Evolutionary conservation across 2,113 vertebrate species (phyloP).

Genomic region (Dunckerocampus dactyliophorus): DNA sequence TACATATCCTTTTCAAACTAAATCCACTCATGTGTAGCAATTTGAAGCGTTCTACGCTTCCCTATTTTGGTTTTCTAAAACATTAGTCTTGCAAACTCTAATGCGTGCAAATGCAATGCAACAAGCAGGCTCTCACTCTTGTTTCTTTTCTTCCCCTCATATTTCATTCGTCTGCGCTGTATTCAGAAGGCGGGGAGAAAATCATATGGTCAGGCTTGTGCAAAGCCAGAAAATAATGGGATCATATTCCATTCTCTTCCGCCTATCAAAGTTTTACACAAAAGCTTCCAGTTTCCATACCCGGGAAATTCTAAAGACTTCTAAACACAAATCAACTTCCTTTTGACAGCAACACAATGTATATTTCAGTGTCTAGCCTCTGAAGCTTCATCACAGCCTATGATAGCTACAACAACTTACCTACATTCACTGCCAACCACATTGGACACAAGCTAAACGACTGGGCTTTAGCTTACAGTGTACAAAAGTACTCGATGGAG

Average conservation of each 20-base stretch:
- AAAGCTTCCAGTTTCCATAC: slow-evolving; percentile 58
- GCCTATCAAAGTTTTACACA: slow-evolving; percentile 72
- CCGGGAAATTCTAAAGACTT: slow-evolving; percentile 66
- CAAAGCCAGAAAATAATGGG: slow-evolving; percentile 74
- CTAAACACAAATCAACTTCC: slow-evolving; percentile 62
- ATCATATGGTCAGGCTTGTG: slow-evolving; percentile 71
- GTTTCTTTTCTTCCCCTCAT: slow-evolving; percentile 36
- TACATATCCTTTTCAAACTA: slow-evolving; percentile 64
- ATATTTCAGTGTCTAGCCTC: slow-evolving; percentile 64
- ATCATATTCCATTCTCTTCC: slow-evolving; percentile 70
- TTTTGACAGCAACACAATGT: slow-evolving; percentile 76
- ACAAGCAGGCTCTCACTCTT: slow-evolving; percentile 40
- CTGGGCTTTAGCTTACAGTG: slow-evolving; percentile 27
- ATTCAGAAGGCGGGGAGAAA: slow-evolving; percentile 63
- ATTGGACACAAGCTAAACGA: slow-evolving; percentile 25
- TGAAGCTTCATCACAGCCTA: slow-evolving; percentile 71
- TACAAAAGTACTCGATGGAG: slow-evolving; percentile 24
- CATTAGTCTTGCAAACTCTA: slow-evolving; percentile 75
- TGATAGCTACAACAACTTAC: slow-evolving; percentile 77
- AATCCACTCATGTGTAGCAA: slow-evolving; percentile 65
- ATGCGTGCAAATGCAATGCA: slow-evolving; percentile 72
- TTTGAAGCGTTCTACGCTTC: slow-evolving; percentile 52
- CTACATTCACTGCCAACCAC: slow-evolving; percentile 40
- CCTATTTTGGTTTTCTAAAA: slow-evolving; percentile 74
- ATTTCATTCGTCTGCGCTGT: slow-evolving; percentile 40